A percentile compares a stretch with the other conserved stretches of the same genome.
Evolutionary conservation across 1,140 invertebrate genomes (phyloP).

Genomic region (Pseudomyrmex pallidus): DNA sequence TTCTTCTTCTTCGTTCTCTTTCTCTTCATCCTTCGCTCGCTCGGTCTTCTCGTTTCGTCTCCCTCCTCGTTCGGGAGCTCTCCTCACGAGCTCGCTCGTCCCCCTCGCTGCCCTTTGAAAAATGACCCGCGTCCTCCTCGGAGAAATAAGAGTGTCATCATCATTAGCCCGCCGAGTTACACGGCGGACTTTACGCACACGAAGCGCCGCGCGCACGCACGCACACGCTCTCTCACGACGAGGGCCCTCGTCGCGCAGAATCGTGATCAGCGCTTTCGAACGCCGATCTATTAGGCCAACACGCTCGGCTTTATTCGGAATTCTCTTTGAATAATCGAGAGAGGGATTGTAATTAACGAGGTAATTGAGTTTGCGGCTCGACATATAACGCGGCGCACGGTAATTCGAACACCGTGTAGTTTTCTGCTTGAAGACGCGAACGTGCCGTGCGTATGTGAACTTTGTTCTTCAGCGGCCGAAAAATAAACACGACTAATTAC

Average conservation of each 20-base stretch:
- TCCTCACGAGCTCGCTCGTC: constrained; percentile 47
- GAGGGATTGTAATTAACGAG: too few species aligned
- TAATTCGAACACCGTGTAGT: too few species aligned
- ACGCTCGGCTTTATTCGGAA: too few species aligned
- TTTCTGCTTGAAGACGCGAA: too few species aligned
- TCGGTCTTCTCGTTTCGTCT: constrained; percentile 37
- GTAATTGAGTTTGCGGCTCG: too few species aligned
- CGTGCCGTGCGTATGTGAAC: too few species aligned
- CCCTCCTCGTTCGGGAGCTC: constrained; percentile 54
- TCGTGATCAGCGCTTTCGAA: constrained; percentile 15
- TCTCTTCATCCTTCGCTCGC: constrained; percentile 31
- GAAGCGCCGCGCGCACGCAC: constrained; percentile 20
- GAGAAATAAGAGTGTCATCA: constrained; percentile 82
- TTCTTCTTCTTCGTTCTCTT: constrained; percentile 31
- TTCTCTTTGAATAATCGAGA: too few species aligned
- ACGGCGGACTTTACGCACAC: constrained; percentile 68
- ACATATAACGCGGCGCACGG: too few species aligned
- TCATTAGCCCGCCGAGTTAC: constrained; percentile 80
- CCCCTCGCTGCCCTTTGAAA: constrained; percentile 78
- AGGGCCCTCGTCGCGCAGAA: constrained; percentile 28
- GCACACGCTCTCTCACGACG: constrained; percentile 15
- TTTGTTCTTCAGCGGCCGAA: too few species aligned
- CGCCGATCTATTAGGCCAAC: too few species aligned
- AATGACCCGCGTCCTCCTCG: constrained; percentile 77
- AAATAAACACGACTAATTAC: too few species aligned